Conservation (phyloP, 2,888 invertebrate species). For the Drosophila kanekoi region DNA sequence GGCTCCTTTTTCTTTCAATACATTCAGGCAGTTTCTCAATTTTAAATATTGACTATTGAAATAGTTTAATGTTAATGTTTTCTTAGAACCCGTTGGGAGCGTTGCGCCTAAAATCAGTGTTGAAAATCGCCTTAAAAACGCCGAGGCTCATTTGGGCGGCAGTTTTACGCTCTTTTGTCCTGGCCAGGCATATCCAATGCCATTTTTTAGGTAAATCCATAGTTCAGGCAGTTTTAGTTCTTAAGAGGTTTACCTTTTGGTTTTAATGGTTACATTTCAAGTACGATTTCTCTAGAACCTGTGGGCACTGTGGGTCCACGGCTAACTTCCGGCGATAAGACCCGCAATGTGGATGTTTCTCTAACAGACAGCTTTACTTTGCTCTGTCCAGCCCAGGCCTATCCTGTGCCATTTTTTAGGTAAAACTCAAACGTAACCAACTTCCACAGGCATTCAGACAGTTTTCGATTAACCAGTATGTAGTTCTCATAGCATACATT, state of each 20-base stretch:
- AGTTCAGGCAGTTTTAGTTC: constrained; percentile 52
- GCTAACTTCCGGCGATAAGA: constrained; percentile 89
- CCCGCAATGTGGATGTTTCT: constrained; percentile 77
- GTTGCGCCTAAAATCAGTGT: constrained; percentile 86
- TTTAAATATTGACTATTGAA: neutral
- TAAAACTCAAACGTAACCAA: constrained; percentile 71
- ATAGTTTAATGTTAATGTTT: neutral
- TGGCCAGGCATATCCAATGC: constrained; percentile 90
- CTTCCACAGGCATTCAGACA: constrained; percentile 34
- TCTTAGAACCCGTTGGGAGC: constrained; percentile 87
- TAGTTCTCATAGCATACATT: no score
- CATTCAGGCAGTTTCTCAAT: constrained; percentile 56
- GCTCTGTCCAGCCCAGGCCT: constrained; percentile 89
- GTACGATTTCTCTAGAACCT: constrained; percentile 66
- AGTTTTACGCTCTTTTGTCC: constrained; percentile 90
- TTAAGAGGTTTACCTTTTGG: neutral
- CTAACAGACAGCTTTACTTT: constrained; percentile 82
- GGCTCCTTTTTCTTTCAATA: neutral
- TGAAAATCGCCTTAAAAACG: constrained; percentile 88
- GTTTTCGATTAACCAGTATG: constrained; percentile 20
- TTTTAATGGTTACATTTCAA: neutral
- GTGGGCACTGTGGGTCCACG: constrained; percentile 86
- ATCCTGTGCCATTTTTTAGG: constrained; percentile 89
- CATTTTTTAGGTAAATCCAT: constrained; percentile 88
- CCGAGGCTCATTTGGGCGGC: constrained; percentile 76